Evolutionary conservation across 2,797 vertebrate genomes (phyloP).

Genomic region (Falco biarmicus): DNA sequence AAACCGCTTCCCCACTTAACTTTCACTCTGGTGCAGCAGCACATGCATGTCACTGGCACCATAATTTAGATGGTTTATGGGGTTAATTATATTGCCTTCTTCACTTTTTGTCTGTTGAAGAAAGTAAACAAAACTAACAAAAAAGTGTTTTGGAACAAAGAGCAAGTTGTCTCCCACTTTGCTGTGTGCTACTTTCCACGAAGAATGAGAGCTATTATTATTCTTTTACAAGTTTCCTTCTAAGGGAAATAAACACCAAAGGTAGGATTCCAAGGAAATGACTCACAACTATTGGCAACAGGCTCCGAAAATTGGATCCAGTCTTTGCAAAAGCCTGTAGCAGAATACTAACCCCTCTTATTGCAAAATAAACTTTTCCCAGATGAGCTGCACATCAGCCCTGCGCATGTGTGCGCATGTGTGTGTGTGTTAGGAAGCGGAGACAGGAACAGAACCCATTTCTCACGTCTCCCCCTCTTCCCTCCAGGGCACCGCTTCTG

Average conservation of each 20-base stretch:
- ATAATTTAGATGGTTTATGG: conserved; percentile 27
- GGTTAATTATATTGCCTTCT: conserved; percentile 35
- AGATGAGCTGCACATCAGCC: conserved; percentile 48
- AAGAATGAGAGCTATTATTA: conserved; percentile 78
- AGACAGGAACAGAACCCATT: conserved; percentile 16
- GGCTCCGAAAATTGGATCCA: conserved; percentile 79
- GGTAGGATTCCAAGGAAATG: conserved; percentile 91
- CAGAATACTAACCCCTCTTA: conserved; percentile 54
- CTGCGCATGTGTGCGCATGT: not conserved
- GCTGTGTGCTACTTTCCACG: conserved; percentile 61
- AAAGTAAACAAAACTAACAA: conserved; percentile 72
- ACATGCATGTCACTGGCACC: not conserved
- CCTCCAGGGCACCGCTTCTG: conserved; percentile 36
- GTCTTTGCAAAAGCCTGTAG: conserved; percentile 66
- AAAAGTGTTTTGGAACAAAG: conserved; percentile 78
- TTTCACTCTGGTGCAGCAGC: not conserved
- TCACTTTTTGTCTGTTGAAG: conserved; percentile 3
- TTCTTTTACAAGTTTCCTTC: conserved; percentile 86
- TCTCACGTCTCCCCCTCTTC: conserved; percentile 18
- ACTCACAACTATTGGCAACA: conserved; percentile 86
- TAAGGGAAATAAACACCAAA: conserved; percentile 88
- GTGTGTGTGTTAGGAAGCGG: not conserved
- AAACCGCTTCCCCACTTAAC: conserved; percentile 4
- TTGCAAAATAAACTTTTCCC: conserved; percentile 68
- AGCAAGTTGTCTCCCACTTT: conserved; percentile 70